Evolutionary conservation across 2,888 invertebrate species (phyloP), one percentile per base, ranked within the genome.

Genomic region (Argynnis bischoffii): DNA sequence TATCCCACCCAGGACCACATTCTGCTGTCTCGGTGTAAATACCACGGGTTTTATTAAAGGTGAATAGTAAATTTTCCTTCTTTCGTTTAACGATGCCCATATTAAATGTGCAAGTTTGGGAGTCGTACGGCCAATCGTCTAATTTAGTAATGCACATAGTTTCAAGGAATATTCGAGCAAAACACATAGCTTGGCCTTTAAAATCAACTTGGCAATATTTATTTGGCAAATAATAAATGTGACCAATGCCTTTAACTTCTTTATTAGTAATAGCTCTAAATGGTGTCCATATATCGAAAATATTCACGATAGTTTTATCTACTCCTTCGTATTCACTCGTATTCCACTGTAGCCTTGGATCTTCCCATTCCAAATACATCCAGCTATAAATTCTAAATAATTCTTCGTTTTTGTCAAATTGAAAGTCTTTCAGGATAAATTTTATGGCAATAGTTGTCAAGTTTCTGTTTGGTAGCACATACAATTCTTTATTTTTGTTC

Each of bases 1-100:
- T 80, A 3, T 77, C 76, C 84, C 85, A 88, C n/a, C 80, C 81
- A 0, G 78, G 60, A 0, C 81, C 83, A 61, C 81, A 79, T 11
- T 80, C 79, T 0, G 78, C 77, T 0, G 74, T 78, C 0, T 74
- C 3, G 74, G 79, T 73, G 0, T 13, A 31, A 0, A 82, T 66
- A 4, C 74, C 78, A 54, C 70, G 61, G 0, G 56, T n/a, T 0
- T 54, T 18, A 13, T 56, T 63, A 21, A 78, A 73, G 3, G 69
- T 73, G 3, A 81, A 69, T 0, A 50, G 72, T 0, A 79, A 67
- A 6, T 67, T 69, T 1, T 68, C 51, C 3, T 65, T 63, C 2
- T 64, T 13, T 5, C 53, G 16, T 2, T 35, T 2, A 6, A 0
- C 60, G 0, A 70, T 6, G 2, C 77, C 77, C 15, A 78, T 77